Base-by-base conservation (phyloP, 2,888 invertebrate genomes). In the Acronicta leporina region DNA sequence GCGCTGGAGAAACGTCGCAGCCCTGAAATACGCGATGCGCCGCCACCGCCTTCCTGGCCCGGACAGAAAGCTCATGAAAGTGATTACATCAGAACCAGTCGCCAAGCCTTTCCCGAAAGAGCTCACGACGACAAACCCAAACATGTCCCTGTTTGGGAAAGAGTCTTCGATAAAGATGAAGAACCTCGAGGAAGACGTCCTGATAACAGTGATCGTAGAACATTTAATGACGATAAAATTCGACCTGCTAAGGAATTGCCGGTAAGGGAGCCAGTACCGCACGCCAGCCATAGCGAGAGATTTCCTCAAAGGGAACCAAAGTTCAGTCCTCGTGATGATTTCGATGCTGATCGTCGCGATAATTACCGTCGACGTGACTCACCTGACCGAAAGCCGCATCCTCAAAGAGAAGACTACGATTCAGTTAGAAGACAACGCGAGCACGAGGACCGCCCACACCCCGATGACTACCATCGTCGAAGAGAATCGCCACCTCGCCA, bases 1-100 rank as follows among this genome's bases (percentile, higher is more conserved):
- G 92, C 92, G 0, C 74, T 91, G 1, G 93, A 94, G 62, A 92
- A 92, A 67, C 88, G 92, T 5, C 75, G 79, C 53, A 92, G 91
- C 62, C 89, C 92, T 1, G 87, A 87, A 6, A 53, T 71, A 2
- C 71, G 73, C 2, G 87, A 88, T 15, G 86, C 91, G 0, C 93
- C 93, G 0, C 92, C 92, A 0, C 92, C 93, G 0, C 92, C 93
- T 0, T 46, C 75, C 3, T 92, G 92, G 93, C 92, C 92, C 0
- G 91, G 86, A 13, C 87, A 84, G 53, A 80, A 73, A 9, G 10
- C 47, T 27, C 77, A 66, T 7, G 68, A 77, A 13, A 77, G 73
- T 58, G 80, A 69, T 16, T 73, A 53, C 60, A n/a, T 51, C 10
- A 62, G 77, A 49, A 35, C 46, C 10, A 48, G 20, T n/a, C 77